phyloP scores from a whole-genome alignment of 2,113 vertebrate species.

The Micronisus gabar region DNA sequence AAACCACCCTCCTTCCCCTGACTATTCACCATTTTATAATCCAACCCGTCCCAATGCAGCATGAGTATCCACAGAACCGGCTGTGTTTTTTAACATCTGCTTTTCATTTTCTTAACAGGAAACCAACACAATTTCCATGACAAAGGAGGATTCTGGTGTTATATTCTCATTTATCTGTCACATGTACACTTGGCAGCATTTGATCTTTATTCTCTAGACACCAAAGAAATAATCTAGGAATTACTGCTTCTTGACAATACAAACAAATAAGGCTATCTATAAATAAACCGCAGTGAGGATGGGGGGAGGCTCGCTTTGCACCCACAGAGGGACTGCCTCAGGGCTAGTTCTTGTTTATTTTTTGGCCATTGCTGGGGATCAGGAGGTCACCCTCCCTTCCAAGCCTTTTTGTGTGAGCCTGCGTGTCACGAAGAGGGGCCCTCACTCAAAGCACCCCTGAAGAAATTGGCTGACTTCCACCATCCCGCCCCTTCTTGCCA shows the following conservation, averaged over 20 bases:
- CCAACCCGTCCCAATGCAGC: constrained; percentile 9
- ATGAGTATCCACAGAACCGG: constrained; percentile 57
- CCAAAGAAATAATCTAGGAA: constrained; percentile 55
- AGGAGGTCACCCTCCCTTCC: not conserved
- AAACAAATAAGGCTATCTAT: constrained; percentile 59
- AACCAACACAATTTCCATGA: constrained; percentile 73
- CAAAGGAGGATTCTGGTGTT: constrained; percentile 59
- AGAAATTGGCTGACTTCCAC: not conserved
- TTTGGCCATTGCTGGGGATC: not conserved
- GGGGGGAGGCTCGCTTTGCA: not conserved
- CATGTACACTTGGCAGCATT: constrained; percentile 52
- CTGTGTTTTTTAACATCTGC: constrained; percentile 68
- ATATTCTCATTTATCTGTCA: constrained; percentile 53
- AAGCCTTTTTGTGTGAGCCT: not conserved
- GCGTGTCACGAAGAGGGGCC: fast-evolving
- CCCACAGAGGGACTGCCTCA: not conserved
- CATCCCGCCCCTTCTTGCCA: not conserved
- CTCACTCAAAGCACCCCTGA: not conserved
- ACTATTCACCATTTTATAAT: constrained; percentile 44
- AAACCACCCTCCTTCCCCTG: not conserved
- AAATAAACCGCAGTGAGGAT: not conserved
- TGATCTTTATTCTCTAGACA: constrained; percentile 46
- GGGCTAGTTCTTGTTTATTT: not conserved
- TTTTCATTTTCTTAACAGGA: constrained; percentile 75
- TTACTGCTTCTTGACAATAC: constrained; percentile 42